These are phyloP conservation scores for Solea senegalensis DNA, from an alignment of 2,113 vertebrate species.

Conservation along the genomic window DNA sequence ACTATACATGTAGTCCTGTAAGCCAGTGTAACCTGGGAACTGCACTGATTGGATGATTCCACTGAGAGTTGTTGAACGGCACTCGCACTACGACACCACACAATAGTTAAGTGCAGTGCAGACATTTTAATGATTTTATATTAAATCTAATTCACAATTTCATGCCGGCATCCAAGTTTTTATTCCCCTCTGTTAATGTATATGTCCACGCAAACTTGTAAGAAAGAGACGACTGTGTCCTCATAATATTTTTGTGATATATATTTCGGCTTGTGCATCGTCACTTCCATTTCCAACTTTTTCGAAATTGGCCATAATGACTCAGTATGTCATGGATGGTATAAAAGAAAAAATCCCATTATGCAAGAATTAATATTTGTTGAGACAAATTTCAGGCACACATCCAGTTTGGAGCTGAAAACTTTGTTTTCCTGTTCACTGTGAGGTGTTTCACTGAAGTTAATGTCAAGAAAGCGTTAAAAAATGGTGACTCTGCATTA, in stretches of 20 bases:
- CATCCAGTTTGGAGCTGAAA: background rate
- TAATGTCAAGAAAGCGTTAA: too few species aligned
- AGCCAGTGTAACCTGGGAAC: conserved; percentile 1
- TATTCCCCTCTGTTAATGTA: background rate
- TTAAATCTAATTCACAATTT: background rate
- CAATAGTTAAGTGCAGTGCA: background rate
- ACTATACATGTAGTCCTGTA: conserved; percentile 9
- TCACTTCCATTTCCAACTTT: background rate
- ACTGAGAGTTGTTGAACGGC: background rate
- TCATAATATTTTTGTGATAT: background rate
- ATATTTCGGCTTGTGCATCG: background rate
- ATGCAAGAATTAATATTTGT: background rate
- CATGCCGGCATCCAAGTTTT: background rate
- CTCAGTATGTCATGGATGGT: conserved; percentile 2
- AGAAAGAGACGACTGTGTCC: background rate
- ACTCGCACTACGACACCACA: background rate
- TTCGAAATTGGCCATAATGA: background rate
- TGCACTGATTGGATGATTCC: conserved; percentile 15
- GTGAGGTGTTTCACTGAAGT: too few species aligned
- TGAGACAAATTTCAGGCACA: background rate
- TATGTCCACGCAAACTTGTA: background rate
- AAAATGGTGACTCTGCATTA: too few species aligned
- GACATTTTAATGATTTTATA: conserved; percentile 4
- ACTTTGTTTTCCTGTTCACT: background rate
- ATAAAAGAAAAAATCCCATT: conserved; percentile 15